Evolutionary conservation across 2,797 vertebrate species (phyloP).

Genomic region (Parambassis ranga): DNA sequence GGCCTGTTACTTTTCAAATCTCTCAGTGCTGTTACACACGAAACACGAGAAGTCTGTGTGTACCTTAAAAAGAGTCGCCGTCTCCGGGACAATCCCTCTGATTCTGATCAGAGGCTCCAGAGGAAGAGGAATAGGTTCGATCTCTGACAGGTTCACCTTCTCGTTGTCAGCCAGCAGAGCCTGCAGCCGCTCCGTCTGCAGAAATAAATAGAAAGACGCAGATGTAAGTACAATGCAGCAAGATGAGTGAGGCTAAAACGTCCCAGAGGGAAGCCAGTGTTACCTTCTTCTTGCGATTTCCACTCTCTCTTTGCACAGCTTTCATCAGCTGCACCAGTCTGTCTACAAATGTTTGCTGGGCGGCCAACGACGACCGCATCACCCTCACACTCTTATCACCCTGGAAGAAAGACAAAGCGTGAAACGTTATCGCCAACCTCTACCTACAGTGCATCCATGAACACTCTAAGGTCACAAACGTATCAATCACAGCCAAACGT

Average conservation of each 20-base stretch:
- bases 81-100: conserved; percentile 94
- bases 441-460: too few species aligned
- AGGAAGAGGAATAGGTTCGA: conserved; percentile 95
- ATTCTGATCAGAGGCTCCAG: conserved; percentile 96
- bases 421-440: too few species aligned
- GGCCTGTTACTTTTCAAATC: too few species aligned
- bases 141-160: conserved; percentile 95
- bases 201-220: background rate
- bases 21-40: too few species aligned
- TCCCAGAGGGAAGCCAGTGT: background rate
- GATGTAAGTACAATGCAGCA: background rate
- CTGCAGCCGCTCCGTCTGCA: conserved; percentile 94
- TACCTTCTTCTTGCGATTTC: conserved; percentile 98
- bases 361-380: conserved; percentile 94
- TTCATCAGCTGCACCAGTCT: conserved; percentile 97
- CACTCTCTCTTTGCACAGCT: conserved; percentile 96
- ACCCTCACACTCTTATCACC: conserved; percentile 96
- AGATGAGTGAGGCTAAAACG: conserved; percentile 1
- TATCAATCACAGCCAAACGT: too few species aligned
- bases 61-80: conserved; percentile 97
- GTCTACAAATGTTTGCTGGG: conserved; percentile 97
- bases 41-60: too few species aligned
- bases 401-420: conserved; percentile 66
- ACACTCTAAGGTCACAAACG: too few species aligned
- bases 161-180: conserved; percentile 94